These are phyloP conservation scores for Lepidurus packardi DNA, from an alignment of 1,140 invertebrate genomes.

Conservation along the genomic window DNA sequence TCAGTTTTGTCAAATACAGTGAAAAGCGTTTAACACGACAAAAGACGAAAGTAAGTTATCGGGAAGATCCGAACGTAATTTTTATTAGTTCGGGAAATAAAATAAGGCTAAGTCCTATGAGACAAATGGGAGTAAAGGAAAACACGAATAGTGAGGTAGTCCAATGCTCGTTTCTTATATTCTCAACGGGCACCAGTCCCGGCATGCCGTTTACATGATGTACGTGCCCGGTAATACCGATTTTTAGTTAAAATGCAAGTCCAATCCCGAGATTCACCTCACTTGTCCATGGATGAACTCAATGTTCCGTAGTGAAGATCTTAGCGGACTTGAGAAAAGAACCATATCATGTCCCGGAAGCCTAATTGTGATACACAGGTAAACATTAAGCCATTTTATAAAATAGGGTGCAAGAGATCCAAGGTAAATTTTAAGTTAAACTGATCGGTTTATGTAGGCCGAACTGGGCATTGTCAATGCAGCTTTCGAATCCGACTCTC, in stretches of 20 bases:
- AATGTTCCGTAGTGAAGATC: background rate
- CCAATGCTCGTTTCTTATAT: background rate
- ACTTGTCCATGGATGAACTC: background rate
- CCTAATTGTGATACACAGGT: background rate
- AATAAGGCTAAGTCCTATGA: too few species aligned
- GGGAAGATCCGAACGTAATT: too few species aligned
- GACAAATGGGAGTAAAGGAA: too few species aligned
- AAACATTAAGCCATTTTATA: background rate
- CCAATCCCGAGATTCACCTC: background rate
- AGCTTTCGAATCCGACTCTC: background rate
- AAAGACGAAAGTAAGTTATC: too few species aligned
- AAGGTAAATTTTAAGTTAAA: background rate
- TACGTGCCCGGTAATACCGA: conserved; percentile 13
- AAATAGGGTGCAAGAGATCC: background rate
- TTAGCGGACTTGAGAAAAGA: background rate
- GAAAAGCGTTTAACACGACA: too few species aligned
- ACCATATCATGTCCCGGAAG: background rate
- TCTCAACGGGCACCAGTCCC: background rate
- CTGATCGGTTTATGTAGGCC: background rate
- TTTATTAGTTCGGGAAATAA: too few species aligned
- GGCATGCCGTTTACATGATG: background rate
- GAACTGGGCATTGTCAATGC: background rate
- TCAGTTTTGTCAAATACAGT: too few species aligned
- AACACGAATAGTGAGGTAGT: background rate
- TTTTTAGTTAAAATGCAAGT: background rate